Base-by-base conservation (phyloP, 2,888 invertebrate species). In the Drosophila mayaguana region DNA sequence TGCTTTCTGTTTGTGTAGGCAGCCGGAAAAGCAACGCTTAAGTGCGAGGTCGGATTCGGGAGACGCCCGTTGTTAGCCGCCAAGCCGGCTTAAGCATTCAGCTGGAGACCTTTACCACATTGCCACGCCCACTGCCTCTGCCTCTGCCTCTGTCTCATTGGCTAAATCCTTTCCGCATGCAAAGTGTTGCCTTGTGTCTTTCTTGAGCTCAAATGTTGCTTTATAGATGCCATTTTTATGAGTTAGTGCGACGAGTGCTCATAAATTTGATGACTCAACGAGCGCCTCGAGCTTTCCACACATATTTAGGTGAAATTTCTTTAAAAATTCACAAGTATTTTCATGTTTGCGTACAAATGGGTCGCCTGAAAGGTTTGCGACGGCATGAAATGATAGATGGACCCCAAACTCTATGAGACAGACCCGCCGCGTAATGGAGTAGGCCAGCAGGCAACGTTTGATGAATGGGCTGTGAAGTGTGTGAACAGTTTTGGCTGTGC, bases 181-280 rank as follows among this genome's bases (percentile, higher is more conserved):
- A 83, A 88, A 89, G 69, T 75, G 85, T 78, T 81, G 85, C 70
- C 79, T 84, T 56, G 56, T 72, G 78, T 76, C 4, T 73, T 40
- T 14, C 69, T 50, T 59, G 53, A 67, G 20, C 57, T 20, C 71
- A 84, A 70, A 71, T 70, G 63, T 53, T 59, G 43, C 55, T 70
- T 80, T 72, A 71, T 83, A 67, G 72, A 66, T 50, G 67, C 61
- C 65, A 65, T 88, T 88, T 89, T 84, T 85, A 89, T 85, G 88
- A 89, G 90, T 85, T 85, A 81, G 89, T 87, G 83, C 83, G 80
- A 80, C 75, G 81, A 84, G 83, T 83, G 88, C 80, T 59, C 90
- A 89, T 89, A 85, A 85, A 85, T 88, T 89, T 88, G 83, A 89
- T 85, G 80, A 72, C 75, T 70, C 66, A 64, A 54, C 62, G 81